Base-by-base conservation (phyloP, 2,113 vertebrate genomes). In the Toxotes chatareus region DNA sequence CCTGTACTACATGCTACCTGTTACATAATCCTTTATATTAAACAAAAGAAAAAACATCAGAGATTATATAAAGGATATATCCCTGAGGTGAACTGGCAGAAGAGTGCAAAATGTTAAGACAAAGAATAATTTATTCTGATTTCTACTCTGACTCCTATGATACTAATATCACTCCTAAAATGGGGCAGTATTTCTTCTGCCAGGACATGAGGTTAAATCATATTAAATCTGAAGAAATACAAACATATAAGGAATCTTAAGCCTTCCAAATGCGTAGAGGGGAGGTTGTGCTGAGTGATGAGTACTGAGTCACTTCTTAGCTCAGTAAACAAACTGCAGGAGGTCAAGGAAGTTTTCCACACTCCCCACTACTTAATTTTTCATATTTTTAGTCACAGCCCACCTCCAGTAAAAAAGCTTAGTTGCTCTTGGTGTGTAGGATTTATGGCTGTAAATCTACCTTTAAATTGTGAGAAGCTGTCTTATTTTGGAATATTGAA, bases 261-360 rank as follows among this genome's bases (percentile, higher is more conserved):
- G 36, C 59, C 51, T 78, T 55, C 36, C 42, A 80, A 34, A 72
- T 77, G 42, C 60, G 67, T 44, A 55, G 53, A 66, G 53, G 56
- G 60, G 31, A 80, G 38, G 66, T 14, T 40, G 17, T 57, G 64
- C 47, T 27, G 27, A 49, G 19, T 49, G 51, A 74, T 42, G 57
- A 74, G 49, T 32, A 7, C 16, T 17, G 51, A 51, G 34, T 74
- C 27, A n/a, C 44, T 12, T 67, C 36, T 78, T 51, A 44, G 82
- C 23, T 34, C 49, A 40, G 70, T 84, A 81, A 81, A 84, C 68
- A 80, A 65, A 84, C 74, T 42, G 69, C 63, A 21, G 73, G 78
- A 44, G 56, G 62, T 77, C 55, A 62, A 57, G 44, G 23, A 23
- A 38, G 36, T 69, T 70, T 73, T 64, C 19, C 19, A 3, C 46